These are phyloP conservation scores for Apotomis betuletana DNA, from an alignment of 2,888 invertebrate species.

Conservation along the genomic window DNA sequence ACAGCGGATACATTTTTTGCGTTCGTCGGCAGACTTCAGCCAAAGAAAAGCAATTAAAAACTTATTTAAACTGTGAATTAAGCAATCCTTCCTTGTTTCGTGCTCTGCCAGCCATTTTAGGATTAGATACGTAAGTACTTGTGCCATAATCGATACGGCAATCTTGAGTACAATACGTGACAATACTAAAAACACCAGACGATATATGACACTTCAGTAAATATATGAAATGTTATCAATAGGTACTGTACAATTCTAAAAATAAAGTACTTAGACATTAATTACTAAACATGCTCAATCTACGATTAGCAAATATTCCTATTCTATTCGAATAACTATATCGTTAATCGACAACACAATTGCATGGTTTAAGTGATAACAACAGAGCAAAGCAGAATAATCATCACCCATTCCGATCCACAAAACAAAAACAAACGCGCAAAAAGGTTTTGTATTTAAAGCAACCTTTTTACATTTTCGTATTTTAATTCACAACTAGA, in stretches of 20 bases:
- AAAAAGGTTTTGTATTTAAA: constrained; percentile 18
- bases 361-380: no score
- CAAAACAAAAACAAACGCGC: constrained; percentile 22
- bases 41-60: constrained; percentile 29
- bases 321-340: no score
- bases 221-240: no score
- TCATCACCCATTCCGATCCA: constrained; percentile 2
- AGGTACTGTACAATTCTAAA: no score
- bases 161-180: no score
- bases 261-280: no score
- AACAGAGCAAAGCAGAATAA: no score
- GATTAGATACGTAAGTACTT: not conserved
- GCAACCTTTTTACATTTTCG: not conserved
- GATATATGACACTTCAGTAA: no score
- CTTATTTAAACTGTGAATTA: constrained; percentile 21
- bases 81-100: constrained; percentile 15
- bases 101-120: not conserved
- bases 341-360: no score
- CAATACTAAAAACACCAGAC: no score
- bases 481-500: not conserved
- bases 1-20: constrained; percentile 10
- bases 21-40: constrained; percentile 6
- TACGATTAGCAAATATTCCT: no score
- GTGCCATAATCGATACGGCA: not conserved
- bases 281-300: no score